Evolutionary conservation across 2,113 vertebrate species (phyloP).

Genomic region (Sula dactylatra): DNA sequence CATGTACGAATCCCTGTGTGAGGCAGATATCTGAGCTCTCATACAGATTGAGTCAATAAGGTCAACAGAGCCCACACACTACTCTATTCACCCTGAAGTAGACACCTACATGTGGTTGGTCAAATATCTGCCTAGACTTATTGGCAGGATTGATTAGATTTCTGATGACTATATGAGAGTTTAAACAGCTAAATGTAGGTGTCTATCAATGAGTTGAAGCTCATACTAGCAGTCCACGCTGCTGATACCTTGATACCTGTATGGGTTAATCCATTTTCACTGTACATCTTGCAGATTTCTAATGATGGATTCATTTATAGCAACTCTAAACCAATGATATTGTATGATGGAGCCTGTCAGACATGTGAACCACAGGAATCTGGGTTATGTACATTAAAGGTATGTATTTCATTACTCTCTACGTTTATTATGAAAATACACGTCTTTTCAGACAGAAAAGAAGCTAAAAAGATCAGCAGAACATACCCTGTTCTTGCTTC

Average conservation of each 20-base stretch:
- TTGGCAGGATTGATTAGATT: neutral
- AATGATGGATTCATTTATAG: conserved; percentile 89
- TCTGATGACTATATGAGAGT: neutral
- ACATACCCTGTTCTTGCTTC: neutral
- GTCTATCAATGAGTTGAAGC: neutral
- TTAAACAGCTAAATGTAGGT: neutral
- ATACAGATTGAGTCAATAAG: neutral
- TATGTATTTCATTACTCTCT: conserved; percentile 29
- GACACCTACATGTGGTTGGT: neutral
- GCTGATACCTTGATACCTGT: neutral
- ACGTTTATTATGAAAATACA: neutral
- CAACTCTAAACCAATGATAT: conserved; percentile 81
- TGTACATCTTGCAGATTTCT: conserved; percentile 80
- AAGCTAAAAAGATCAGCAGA: neutral
- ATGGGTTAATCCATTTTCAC: neutral
- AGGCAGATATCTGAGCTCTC: neutral
- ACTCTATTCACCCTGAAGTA: neutral
- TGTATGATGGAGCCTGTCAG: conserved; percentile 87
- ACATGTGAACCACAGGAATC: conserved; percentile 72
- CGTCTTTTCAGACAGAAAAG: neutral
- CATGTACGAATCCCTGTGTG: neutral
- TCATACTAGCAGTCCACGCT: neutral
- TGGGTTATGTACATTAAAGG: conserved; percentile 80
- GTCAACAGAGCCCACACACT: neutral
- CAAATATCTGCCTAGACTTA: neutral